Evolutionary conservation across 1,140 invertebrate species (phyloP).

Genomic region (Fragariocoptes setiger): DNA sequence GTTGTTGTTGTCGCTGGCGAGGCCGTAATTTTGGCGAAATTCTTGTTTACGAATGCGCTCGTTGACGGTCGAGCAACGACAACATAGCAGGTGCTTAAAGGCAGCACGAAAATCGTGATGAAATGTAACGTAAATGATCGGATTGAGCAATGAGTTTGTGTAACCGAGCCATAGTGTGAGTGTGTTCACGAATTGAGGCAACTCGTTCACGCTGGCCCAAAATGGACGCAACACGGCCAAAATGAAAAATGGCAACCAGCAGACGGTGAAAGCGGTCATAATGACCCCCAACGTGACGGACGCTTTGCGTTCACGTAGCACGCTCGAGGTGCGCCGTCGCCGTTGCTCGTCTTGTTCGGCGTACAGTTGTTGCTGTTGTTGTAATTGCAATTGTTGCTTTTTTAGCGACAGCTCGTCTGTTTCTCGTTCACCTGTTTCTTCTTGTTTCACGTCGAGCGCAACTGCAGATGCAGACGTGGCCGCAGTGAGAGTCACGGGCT

Average conservation of each 20-base stretch:
- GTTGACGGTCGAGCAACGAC: conserved; percentile 51
- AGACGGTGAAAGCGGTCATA: conserved; percentile 65
- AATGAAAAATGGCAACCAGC: conserved; percentile 53
- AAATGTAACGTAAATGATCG: conserved; percentile 63
- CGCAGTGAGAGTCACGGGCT: neutral
- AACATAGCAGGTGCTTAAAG: conserved; percentile 63
- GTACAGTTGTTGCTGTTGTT: conserved; percentile 8
- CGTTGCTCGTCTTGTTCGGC: neutral
- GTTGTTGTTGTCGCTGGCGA: no score
- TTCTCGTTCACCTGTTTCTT: neutral
- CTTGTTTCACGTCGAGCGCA: neutral
- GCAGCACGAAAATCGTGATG: conserved; percentile 67
- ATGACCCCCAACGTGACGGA: conserved; percentile 70
- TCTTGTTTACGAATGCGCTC: conserved; percentile 68
- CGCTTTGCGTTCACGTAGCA: conserved; percentile 28
- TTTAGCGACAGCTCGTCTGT: neutral
- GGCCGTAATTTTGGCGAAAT: conserved; percentile 57
- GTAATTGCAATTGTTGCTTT: neutral
- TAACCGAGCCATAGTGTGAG: conserved; percentile 72
- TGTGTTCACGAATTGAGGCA: conserved; percentile 11
- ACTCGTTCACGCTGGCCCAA: conserved; percentile 52
- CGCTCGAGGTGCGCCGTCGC: conserved; percentile 3
- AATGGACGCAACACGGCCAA: conserved; percentile 49
- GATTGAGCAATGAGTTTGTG: conserved; percentile 77
- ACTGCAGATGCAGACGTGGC: neutral